Conservation (phyloP, 2,113 vertebrate species). For the Lichenostomus cassidix region DNA sequence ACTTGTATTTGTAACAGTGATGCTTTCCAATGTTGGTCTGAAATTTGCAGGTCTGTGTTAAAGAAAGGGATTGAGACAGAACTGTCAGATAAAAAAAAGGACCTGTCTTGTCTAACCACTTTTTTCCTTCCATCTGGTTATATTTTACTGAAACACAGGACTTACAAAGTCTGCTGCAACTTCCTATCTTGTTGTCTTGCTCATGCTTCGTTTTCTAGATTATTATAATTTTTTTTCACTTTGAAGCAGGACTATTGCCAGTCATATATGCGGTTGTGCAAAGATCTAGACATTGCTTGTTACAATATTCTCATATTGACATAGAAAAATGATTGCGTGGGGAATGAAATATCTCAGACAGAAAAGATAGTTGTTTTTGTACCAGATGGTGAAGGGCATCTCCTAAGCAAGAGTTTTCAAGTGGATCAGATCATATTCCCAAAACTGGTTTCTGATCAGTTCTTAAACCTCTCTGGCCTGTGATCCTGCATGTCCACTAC, state of each 20-base stretch:
- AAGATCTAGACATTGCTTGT: neutral
- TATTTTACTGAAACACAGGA: neutral
- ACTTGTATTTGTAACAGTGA: neutral
- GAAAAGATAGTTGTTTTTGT: neutral
- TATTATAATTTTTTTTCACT: neutral
- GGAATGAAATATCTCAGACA: neutral
- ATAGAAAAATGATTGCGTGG: neutral
- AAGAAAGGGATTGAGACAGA: neutral
- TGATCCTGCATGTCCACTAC: neutral
- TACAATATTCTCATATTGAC: neutral
- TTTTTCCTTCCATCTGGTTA: neutral
- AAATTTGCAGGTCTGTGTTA: neutral
- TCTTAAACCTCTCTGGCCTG: neutral
- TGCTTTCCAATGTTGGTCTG: neutral
- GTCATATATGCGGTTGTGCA: neutral
- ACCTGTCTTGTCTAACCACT: neutral
- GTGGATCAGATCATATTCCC: neutral
- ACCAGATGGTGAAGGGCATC: rapidly evolving
- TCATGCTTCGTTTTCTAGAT: neutral
- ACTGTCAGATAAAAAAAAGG: neutral
- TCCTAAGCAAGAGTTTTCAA: neutral
- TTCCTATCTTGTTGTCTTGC: neutral
- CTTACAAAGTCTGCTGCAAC: neutral
- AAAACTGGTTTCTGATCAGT: neutral
- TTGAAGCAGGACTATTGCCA: neutral